Percentiles rank a stretch among this genome's conserved stretches.
phyloP scores from a whole-genome alignment of 1,140 invertebrate genomes.

The Mycetomoellerius zeteki region DNA sequence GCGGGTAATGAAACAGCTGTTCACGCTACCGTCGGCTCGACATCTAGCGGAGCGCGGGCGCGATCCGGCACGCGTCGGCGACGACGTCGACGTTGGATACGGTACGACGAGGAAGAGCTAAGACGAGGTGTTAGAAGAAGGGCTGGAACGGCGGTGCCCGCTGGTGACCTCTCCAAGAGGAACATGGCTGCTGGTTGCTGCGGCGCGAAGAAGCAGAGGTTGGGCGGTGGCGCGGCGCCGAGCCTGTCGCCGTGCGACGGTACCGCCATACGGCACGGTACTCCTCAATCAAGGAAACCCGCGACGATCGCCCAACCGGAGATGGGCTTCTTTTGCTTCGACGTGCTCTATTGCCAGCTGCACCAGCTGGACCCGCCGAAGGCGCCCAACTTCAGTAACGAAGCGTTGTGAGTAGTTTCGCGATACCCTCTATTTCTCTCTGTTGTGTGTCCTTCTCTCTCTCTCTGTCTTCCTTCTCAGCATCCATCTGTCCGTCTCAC shows the following conservation, averaged over 20 bases:
- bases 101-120: conserved; percentile 47
- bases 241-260: conserved; percentile 87
- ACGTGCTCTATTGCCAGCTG: conserved; percentile 97
- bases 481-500: conserved; percentile 11
- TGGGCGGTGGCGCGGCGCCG: conserved; percentile 89
- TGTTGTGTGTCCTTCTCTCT: conserved; percentile 32
- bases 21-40: conserved; percentile 60
- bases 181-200: conserved; percentile 95
- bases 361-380: conserved; percentile 96
- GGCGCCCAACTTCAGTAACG: conserved; percentile 96
- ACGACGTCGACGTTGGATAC: conserved; percentile 56
- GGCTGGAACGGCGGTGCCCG: conserved; percentile 44
- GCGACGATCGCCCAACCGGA: conserved; percentile 93
- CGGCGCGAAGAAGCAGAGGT: conserved; percentile 95
- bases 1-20: conserved; percentile 75
- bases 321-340: conserved; percentile 99
- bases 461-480: background rate
- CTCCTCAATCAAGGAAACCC: conserved; percentile 77
- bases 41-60: conserved; percentile 76
- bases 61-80: conserved; percentile 61
- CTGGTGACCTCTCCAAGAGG: conserved; percentile 57
- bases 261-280: conserved; percentile 82
- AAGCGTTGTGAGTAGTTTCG: conserved; percentile 94
- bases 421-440: conserved; percentile 4
- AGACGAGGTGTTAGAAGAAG: conserved; percentile 40